Evolutionary conservation across 2,888 invertebrate genomes (phyloP).

Genomic region (Lissocephala sabroskyi): DNA sequence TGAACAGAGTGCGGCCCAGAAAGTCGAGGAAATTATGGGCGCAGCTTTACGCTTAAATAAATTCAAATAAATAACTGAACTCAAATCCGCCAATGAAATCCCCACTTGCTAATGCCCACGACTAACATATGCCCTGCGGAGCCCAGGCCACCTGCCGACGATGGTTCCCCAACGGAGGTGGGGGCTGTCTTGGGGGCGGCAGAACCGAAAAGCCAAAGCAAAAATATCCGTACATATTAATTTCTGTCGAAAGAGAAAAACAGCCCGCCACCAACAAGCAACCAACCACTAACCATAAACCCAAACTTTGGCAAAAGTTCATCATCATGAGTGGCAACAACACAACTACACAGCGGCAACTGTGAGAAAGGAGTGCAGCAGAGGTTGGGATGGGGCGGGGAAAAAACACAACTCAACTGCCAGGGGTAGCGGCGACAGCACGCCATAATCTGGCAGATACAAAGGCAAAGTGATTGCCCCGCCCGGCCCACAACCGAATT

Average conservation of each 20-base stretch:
- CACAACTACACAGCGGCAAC: conserved; percentile 18
- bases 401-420: conserved; percentile 19
- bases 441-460: conserved; percentile 23
- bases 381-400: not conserved
- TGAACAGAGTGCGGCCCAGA: conserved; percentile 35
- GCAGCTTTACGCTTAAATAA: conserved; percentile 45
- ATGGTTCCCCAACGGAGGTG: too few relatives aligned
- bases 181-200: not conserved
- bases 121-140: conserved; percentile 9
- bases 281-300: conserved; percentile 41
- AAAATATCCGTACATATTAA: conserved; percentile 45
- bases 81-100: conserved; percentile 20
- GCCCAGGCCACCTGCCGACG: not conserved
- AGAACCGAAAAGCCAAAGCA: conserved; percentile 21
- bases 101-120: conserved; percentile 27
- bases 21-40: conserved; percentile 45
- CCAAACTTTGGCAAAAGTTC: conserved; percentile 48
- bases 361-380: conserved; percentile 15
- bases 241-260: conserved; percentile 28
- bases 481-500: too few relatives aligned
- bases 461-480: conserved; percentile 4
- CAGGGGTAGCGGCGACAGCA: conserved; percentile 16
- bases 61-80: conserved; percentile 43
- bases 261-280: too few relatives aligned
- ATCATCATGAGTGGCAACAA: conserved; percentile 41